Base-by-base conservation (phyloP, 2,797 vertebrate species). In the Channallabes apus region DNA sequence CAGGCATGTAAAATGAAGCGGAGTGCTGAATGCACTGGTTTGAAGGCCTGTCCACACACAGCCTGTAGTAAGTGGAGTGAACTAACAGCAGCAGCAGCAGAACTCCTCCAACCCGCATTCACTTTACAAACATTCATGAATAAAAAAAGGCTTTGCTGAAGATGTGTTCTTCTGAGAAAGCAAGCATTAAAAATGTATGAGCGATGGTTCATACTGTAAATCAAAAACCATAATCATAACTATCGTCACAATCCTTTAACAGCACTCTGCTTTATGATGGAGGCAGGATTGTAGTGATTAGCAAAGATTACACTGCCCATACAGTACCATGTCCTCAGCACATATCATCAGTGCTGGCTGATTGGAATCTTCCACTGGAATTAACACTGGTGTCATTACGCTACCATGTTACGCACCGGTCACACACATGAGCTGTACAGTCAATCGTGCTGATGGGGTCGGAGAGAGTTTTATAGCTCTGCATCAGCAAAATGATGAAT, bases 401-500 rank as follows among this genome's bases (percentile, higher is more conserved):
- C n/a, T 9, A 61, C 73, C 18, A 54, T n/a, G 24, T 22, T 69
- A n/a, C 24, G 24, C n/a, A 81, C 82, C 62, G 46, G 54, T 58
- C 64, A 75, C 17, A 35, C 27, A 72, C 67, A 46, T 15, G 22
- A 75, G 32, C 56, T 51, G 18, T 79, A n/a, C 61, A 77, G 20
- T 29, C 72, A 38, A 77, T 77, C 84, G 64, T 82, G 86, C 87
- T 90, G 91, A 92, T 93, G 92, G 89, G 79, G 86, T 90, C 88
- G 89, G 69, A 86, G 83, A 64, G 77, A 81, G 67, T 80, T 86
- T 85, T 78, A 81, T 75, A 76, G 51, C 82, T 64, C 90, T 88
- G 85, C 86, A 89, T 90, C 90, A 93, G 91, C 61, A 86, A 86
- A 46, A 82, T 85, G 82, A 91, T 95, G 89, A 95, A 95, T 95